A percentile compares a stretch with the other conserved stretches of the same genome.
Evolutionary conservation across 2,113 vertebrate genomes (phyloP).

Genomic region (Lagopus muta): DNA sequence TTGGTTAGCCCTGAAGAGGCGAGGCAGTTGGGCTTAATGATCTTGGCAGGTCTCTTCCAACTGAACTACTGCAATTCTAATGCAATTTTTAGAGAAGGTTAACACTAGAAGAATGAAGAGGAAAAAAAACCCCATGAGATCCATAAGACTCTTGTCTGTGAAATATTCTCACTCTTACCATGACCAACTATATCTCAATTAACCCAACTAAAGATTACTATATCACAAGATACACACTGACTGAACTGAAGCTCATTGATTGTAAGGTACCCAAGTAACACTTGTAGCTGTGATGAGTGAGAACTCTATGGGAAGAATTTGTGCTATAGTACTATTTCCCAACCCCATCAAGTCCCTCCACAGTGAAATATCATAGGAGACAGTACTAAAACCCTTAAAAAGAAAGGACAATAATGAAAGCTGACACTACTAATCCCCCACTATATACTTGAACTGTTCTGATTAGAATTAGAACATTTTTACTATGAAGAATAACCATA

Average conservation of each 20-base stretch:
- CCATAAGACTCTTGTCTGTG: neutral
- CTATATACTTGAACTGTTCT: neutral
- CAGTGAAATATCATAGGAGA: neutral
- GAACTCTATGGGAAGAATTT: neutral
- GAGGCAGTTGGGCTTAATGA: neutral
- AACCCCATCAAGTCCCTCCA: neutral
- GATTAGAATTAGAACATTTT: neutral
- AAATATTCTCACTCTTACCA: neutral
- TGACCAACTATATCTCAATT: too few relatives aligned
- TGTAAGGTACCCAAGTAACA: neutral
- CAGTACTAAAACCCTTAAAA: neutral
- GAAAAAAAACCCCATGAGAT: fast-evolving
- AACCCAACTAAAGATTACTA: neutral
- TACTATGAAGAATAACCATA: neutral
- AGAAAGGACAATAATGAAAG: neutral
- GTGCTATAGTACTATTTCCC: neutral
- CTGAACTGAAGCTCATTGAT: neutral
- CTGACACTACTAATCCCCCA: neutral
- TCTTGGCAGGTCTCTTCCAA: neutral
- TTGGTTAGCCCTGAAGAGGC: neutral
- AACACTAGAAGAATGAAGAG: neutral
- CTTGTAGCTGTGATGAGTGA: neutral
- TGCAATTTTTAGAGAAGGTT: neutral
- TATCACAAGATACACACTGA: neutral
- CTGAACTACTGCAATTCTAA: neutral